Percentiles rank a stretch among this genome's conserved stretches.
phyloP scores from a whole-genome alignment of 2,888 invertebrate species.

The Ceratothoa steindachneri region DNA sequence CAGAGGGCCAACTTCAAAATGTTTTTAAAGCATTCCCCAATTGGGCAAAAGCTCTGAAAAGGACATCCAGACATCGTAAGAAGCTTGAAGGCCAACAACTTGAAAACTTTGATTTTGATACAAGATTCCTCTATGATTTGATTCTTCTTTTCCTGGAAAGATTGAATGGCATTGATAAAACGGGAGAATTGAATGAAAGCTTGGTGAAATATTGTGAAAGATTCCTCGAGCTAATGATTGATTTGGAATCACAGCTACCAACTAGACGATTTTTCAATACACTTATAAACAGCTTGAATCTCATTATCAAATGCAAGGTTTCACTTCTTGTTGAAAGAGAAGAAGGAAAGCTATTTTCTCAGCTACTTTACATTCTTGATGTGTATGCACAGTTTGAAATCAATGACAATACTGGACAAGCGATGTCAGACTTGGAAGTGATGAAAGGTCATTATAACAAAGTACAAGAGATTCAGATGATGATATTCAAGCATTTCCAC shows the following conservation, averaged over 20 bases:
- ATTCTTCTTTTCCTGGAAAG: conserved; percentile 82
- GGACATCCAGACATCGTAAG: conserved; percentile 61
- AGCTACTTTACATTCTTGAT: conserved; percentile 66
- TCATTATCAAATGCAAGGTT: conserved; percentile 82
- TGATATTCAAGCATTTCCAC: conserved; percentile 85
- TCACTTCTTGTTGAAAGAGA: conserved; percentile 67
- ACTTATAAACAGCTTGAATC: conserved; percentile 87
- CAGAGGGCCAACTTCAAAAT: conserved; percentile 64
- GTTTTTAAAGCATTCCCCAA: conserved; percentile 78
- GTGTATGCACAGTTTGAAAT: conserved; percentile 98
- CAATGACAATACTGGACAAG: conserved; percentile 91
- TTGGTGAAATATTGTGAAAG: conserved; percentile 79
- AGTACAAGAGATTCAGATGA: conserved; percentile 86
- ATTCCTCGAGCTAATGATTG: conserved; percentile 91
- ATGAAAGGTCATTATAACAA: conserved; percentile 86
- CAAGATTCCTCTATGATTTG: conserved; percentile 75
- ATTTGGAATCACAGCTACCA: conserved; percentile 88
- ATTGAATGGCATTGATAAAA: conserved; percentile 69
- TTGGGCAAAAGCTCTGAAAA: conserved; percentile 85
- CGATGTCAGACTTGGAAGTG: conserved; percentile 88
- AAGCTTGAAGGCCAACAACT: conserved; percentile 49
- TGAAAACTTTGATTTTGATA: conserved; percentile 66
- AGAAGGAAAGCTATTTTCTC: conserved; percentile 74
- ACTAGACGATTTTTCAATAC: conserved; percentile 95
- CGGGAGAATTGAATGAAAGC: conserved; percentile 18